These are phyloP conservation scores for Brachionus rotundiformis DNA, from an alignment of 1,140 invertebrate genomes.

Conservation along the genomic window DNA sequence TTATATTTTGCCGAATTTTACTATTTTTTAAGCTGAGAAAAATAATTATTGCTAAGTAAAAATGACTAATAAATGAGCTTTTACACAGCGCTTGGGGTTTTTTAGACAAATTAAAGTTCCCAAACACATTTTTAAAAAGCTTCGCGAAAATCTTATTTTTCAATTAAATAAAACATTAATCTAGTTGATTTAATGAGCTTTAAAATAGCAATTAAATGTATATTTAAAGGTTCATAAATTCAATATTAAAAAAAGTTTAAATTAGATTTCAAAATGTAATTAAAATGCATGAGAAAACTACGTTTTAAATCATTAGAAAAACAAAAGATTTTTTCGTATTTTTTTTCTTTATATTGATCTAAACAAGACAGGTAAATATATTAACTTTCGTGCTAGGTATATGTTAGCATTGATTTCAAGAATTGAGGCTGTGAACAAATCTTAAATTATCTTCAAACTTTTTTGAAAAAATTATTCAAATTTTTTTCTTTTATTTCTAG, in stretches of 20 bases:
- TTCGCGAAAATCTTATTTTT: background rate
- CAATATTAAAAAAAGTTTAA: background rate
- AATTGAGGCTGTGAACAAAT: background rate
- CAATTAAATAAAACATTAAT: background rate
- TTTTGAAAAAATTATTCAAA: background rate
- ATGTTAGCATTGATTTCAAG: background rate
- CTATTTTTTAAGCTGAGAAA: background rate
- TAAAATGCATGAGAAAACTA: background rate
- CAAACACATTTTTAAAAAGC: background rate
- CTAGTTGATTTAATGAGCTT: background rate
- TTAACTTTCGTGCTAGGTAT: background rate
- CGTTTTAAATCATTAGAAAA: background rate
- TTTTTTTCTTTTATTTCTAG: conserved; percentile 4
- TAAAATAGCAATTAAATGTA: background rate
- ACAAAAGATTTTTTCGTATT: background rate
- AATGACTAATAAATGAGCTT: background rate
- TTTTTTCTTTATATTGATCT: background rate
- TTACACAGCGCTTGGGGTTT: background rate
- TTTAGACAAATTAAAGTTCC: background rate
- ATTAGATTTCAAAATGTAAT: background rate
- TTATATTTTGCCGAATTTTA: background rate
- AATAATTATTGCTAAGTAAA: background rate
- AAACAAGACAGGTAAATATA: background rate
- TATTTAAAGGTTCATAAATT: background rate
- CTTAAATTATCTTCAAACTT: background rate